phyloP scores from a whole-genome alignment of 2,113 vertebrate species.

The Vidua macroura region DNA sequence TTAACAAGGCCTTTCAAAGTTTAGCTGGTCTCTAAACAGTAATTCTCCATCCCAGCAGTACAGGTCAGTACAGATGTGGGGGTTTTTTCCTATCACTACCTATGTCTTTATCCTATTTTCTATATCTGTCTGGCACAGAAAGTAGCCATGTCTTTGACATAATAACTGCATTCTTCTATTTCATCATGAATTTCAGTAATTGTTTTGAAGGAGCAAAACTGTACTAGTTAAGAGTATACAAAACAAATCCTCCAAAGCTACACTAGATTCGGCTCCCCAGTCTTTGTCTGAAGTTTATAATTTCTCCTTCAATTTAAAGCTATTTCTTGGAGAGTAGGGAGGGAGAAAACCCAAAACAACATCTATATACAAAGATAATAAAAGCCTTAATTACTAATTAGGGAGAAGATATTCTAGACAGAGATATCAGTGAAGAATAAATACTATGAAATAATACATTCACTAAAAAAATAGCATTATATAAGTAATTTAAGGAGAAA shows the following conservation, averaged over 20 bases:
- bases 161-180: background rate
- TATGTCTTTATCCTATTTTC: background rate
- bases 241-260: background rate
- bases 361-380: background rate
- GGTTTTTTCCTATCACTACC: background rate
- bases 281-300: background rate
- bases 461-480: background rate
- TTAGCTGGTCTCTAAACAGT: slow-evolving; percentile 6
- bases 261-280: background rate
- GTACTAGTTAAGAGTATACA: background rate
- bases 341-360: background rate
- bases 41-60: background rate
- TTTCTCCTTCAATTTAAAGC: background rate
- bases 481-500: background rate
- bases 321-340: background rate
- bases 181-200: background rate
- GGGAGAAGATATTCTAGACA: background rate
- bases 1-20: slow-evolving; percentile 35
- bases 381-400: slow-evolving; percentile 9
- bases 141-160: background rate
- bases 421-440: background rate
- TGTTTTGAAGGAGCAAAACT: background rate
- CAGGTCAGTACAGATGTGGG: background rate
- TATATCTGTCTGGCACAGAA: background rate
- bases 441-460: background rate